Conservation (phyloP, 2,888 invertebrate genomes). For the Phrixothrix hirtus region DNA sequence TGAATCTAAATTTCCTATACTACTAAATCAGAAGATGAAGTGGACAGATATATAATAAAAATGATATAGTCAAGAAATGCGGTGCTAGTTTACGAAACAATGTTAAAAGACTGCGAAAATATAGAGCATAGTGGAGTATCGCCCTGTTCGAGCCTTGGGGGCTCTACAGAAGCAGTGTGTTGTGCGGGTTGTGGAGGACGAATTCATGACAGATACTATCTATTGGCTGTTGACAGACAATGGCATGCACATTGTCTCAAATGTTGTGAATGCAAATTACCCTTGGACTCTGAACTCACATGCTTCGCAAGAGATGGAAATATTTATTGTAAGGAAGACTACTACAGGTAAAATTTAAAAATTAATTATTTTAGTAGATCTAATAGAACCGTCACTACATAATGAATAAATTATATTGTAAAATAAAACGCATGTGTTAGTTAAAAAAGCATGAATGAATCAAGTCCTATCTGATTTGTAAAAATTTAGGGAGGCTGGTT, state of each 20-base stretch:
- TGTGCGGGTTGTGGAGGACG: slow-evolving; percentile 68
- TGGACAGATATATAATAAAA: too few relatives aligned
- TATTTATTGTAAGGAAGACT: slow-evolving; percentile 94
- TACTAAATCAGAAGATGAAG: too few relatives aligned
- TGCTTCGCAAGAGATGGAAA: slow-evolving; percentile 89
- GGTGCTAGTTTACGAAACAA: too few relatives aligned
- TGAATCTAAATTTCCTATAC: too few relatives aligned
- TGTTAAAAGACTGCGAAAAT: slow-evolving; percentile 72
- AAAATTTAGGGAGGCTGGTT: neutral
- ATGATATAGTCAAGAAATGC: too few relatives aligned
- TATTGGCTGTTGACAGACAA: slow-evolving; percentile 83
- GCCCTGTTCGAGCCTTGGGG: slow-evolving; percentile 54
- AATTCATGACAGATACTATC: slow-evolving; percentile 69
- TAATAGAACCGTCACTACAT: too few relatives aligned
- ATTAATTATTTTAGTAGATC: too few relatives aligned
- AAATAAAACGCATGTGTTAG: too few relatives aligned
- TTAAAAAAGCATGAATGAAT: slow-evolving; percentile 6
- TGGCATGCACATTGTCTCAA: slow-evolving; percentile 87
- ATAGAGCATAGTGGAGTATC: slow-evolving; percentile 58
- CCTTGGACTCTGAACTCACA: slow-evolving; percentile 82
- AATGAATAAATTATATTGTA: too few relatives aligned
- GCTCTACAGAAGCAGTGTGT: slow-evolving; percentile 48
- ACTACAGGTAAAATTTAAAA: slow-evolving; percentile 89
- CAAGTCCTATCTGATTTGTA: neutral
- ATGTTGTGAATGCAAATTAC: slow-evolving; percentile 83